These are phyloP conservation scores for Drosophila burlai DNA, from an alignment of 1,140 invertebrate species.

Conservation along the genomic window DNA sequence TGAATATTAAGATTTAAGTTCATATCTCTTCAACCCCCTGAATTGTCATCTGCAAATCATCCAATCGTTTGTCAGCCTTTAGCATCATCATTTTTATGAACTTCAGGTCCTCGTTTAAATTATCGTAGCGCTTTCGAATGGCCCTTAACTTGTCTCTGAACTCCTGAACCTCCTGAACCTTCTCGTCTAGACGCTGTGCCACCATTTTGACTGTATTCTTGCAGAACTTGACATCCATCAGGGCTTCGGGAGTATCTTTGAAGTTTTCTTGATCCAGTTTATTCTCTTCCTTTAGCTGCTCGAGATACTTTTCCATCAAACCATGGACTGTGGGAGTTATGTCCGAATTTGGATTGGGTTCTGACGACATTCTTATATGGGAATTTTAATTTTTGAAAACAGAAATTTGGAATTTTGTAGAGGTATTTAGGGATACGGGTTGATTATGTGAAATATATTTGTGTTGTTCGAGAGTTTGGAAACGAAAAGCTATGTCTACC, in stretches of 20 bases:
- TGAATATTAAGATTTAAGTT: not conserved
- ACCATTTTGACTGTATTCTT: not conserved
- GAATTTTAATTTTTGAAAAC: not conserved
- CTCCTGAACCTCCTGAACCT: not conserved
- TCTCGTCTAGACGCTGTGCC: not conserved
- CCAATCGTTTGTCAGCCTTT: not conserved
- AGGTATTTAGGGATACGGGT: no score
- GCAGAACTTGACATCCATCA: not conserved
- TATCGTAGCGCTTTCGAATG: not conserved
- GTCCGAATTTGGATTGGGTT: not conserved
- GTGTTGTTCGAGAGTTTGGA: not conserved
- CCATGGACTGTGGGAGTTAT: not conserved
- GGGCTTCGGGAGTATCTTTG: fast-evolving
- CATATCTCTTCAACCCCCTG: not conserved
- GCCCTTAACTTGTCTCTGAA: not conserved
- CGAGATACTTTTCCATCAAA: not conserved
- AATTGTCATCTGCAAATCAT: not conserved
- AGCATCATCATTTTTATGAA: not conserved
- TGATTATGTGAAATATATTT: not conserved
- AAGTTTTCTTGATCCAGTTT: not conserved
- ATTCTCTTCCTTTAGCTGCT: not conserved
- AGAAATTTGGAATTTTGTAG: constrained; percentile 2
- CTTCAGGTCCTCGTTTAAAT: not conserved
- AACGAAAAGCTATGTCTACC: not conserved
- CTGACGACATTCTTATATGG: not conserved